Percentiles rank a stretch among this genome's conserved stretches.
Conservation (phyloP, 2,797 vertebrate species). For the Harpagifer antarcticus region DNA sequence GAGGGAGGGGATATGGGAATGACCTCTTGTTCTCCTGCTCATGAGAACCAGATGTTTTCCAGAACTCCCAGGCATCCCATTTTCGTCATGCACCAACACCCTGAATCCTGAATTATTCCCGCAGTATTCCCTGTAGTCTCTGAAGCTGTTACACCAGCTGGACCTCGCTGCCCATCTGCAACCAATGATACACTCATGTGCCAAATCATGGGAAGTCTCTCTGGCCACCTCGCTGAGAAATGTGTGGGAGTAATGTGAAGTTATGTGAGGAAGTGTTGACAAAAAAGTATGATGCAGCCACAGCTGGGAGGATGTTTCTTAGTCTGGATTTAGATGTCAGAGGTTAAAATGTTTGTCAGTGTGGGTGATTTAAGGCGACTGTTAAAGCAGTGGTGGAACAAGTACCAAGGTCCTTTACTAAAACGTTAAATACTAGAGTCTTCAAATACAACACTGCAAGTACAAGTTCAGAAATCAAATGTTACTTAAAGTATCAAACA, state of each 20-base stretch:
- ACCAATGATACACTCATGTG: constrained; percentile 23
- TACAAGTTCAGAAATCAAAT: no score
- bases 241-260: no score
- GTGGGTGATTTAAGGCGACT: constrained; percentile 20
- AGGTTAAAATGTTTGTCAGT: constrained; percentile 7
- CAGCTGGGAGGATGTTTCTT: constrained; percentile 1
- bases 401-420: no score
- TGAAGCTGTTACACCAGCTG: constrained; percentile 57
- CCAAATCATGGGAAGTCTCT: constrained; percentile 34
- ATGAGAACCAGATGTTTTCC: constrained; percentile 80
- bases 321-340: constrained; percentile 6
- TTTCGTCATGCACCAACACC: constrained; percentile 54
- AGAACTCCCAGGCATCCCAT: constrained; percentile 63
- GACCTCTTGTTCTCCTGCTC: constrained; percentile 51
- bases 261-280: background rate
- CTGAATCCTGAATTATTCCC: constrained; percentile 50
- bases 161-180: constrained; percentile 30
- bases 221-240: constrained; percentile 20
- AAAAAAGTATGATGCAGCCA: background rate
- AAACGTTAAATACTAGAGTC: no score
- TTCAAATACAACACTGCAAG: no score
- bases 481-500: no score
- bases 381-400: background rate
- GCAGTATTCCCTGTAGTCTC: constrained; percentile 37
- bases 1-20: constrained; percentile 48